Base-by-base conservation (phyloP, 1,140 invertebrate species). In the Amyelois transitella region DNA sequence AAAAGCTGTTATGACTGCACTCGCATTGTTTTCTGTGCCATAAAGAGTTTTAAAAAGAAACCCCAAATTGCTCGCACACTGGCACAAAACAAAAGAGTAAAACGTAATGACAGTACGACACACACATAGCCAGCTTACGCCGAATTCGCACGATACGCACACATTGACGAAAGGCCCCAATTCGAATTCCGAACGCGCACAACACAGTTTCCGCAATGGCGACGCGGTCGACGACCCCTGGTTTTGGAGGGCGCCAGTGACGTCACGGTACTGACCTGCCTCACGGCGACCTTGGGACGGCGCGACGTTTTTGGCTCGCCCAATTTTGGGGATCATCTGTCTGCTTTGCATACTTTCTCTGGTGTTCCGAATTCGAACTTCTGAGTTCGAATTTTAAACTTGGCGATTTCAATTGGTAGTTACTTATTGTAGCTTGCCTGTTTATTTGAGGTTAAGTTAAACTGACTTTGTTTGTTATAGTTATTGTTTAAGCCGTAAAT, bases 201-300 rank as follows among this genome's bases (percentile, higher is more conserved):
- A 79, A 65, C 76, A 77, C 79, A 79, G 78, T 86, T 84, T 83
- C 81, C 81, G 78, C 75, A 66, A 77, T 83, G 79, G 75, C 80
- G 71, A 69, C 75, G 71, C 75, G 83, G 81, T 69, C 81, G 67
- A 60, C 59, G 76, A 87, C 78, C 84, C 73, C 71, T 19, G 52
- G 77, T 77, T 86, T 86, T 86, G 81, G 83, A 81, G 81, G 83
- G 84, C 80, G 81, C 71, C 64, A 52, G 69, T 87, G 81, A 87
- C 84, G 81, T 85, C 84, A 85, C 75, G 62, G 32, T 67, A 56
- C 74, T 75, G 78, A 80, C 83, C 83, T 86, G 72, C 81, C 83
- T 69, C 72, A 84, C 74, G 55, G 62, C 59, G 80, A 81, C 84
- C 81, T 82, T 81, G 53, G 53, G 48, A 19, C 19, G 38, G 21